Evolutionary conservation across 1,140 invertebrate genomes (phyloP), one percentile per base, ranked within the genome.

Genomic region (Atta cephalotes): DNA sequence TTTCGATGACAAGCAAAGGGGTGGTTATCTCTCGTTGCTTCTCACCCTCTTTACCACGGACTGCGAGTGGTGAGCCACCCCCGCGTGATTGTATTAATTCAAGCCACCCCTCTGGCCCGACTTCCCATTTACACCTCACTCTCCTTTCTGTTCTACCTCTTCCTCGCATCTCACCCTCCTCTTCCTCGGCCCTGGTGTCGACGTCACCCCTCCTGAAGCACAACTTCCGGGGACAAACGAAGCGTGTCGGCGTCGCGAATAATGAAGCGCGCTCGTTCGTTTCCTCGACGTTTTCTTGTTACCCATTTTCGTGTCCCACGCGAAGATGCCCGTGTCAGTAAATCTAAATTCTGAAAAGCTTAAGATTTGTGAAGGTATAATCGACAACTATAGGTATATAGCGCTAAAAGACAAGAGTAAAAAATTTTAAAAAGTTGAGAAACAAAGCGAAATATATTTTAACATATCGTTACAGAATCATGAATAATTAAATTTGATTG

Each of bases 191-290:
- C 58, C 53, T 58, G 18, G 28, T 49, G 80, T 56, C 68, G 80
- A 49, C 68, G 68, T 84, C 89, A 18, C 63, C 89, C 90, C 87
- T 92, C 92, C 93, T 91, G 92, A 93, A 94, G 92, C 94, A 92
- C 92, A 93, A 95, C 94, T 94, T 95, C 94, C 94, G 93, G 92
- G 87, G 93, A 92, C 94, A 95, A 95, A 95, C 95, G 95, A 95
- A 95, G 94, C 95, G 95, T 95, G 87, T 92, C 92, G 94, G 93
- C 93, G 92, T 95, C 94, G 93, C 92, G 94, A 94, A 95, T 95
- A 95, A 95, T 95, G 94, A 95, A 95, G 94, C 94, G 92, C 92
- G 93, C 92, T 92, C 93, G 92, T 94, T 89, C 85, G 90, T 90
- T 89, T 88, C 90, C 87, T 80, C 85, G 63, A 39, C 68, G 35